These are phyloP conservation scores for Carposina sasakii DNA, from an alignment of 1,140 invertebrate genomes.

Conservation along the genomic window DNA sequence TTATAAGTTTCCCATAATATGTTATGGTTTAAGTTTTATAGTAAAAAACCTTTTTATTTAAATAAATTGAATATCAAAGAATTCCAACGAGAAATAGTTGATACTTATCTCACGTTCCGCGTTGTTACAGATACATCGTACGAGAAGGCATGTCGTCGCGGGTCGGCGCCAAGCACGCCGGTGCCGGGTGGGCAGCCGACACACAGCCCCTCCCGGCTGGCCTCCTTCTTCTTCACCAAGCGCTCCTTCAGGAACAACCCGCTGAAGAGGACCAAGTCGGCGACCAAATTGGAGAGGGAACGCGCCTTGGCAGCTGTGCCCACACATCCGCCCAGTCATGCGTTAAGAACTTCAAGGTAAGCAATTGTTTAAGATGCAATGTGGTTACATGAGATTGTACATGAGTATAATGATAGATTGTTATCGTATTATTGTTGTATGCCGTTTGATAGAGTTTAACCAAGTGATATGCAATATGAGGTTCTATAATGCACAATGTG, in stretches of 20 bases:
- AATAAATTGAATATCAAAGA: no score
- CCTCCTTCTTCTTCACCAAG: constrained; percentile 91
- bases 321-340: constrained; percentile 65
- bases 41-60: no score
- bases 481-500: no score
- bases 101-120: no score
- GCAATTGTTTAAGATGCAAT: not conserved
- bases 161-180: constrained; percentile 87
- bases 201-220: constrained; percentile 73
- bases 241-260: constrained; percentile 89
- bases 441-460: not conserved
- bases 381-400: not conserved
- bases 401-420: not conserved
- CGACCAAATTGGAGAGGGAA: constrained; percentile 88
- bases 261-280: constrained; percentile 92
- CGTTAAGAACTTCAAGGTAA: constrained; percentile 79
- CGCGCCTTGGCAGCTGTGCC: constrained; percentile 66
- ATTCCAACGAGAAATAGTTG: no score
- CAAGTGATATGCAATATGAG: not conserved
- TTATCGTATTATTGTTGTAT: not conserved
- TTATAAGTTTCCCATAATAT: no score
- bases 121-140: constrained; percentile 92
- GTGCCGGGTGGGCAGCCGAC: constrained; percentile 76
- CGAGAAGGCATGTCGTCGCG: constrained; percentile 89
- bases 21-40: no score